Evolutionary conservation across 2,113 vertebrate genomes (phyloP).

Genomic region (Oreotrochilus melanogaster): DNA sequence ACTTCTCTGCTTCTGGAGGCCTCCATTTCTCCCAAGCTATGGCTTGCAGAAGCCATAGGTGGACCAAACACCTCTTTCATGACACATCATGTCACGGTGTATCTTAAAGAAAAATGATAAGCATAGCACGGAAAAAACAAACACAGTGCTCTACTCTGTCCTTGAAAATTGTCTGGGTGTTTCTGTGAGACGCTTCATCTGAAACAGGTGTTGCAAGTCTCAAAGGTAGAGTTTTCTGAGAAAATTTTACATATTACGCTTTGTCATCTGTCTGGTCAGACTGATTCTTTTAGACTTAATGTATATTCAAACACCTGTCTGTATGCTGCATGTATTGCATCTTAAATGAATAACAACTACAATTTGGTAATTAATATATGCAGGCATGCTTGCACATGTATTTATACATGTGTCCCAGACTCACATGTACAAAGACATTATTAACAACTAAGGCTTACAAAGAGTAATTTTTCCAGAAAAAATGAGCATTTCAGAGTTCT

Average conservation of each 20-base stretch:
- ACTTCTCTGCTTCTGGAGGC: not conserved
- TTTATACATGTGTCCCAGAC: not conserved
- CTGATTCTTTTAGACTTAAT: not conserved
- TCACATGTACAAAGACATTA: not conserved
- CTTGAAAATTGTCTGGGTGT: not conserved
- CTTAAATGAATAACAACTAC: not conserved
- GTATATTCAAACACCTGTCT: not conserved
- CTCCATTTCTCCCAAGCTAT: not conserved
- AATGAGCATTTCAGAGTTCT: not conserved
- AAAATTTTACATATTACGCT: not conserved
- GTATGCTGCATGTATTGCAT: not conserved
- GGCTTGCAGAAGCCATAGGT: not conserved
- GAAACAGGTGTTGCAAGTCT: not conserved
- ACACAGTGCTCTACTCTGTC: not conserved
- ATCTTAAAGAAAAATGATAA: not conserved
- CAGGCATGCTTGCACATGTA: rapidly evolving
- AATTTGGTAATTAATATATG: not conserved
- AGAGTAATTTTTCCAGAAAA: not conserved
- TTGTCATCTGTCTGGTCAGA: not conserved
- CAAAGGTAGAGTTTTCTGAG: not conserved
- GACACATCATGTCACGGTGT: not conserved
- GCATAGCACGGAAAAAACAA: not conserved
- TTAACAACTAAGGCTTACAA: not conserved
- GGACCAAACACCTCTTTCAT: not conserved
- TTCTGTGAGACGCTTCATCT: not conserved